Evolutionary conservation across 2,888 invertebrate genomes (phyloP), one percentile per base, ranked within the genome.

Genomic region (Gymnosoma rotundatum): DNA sequence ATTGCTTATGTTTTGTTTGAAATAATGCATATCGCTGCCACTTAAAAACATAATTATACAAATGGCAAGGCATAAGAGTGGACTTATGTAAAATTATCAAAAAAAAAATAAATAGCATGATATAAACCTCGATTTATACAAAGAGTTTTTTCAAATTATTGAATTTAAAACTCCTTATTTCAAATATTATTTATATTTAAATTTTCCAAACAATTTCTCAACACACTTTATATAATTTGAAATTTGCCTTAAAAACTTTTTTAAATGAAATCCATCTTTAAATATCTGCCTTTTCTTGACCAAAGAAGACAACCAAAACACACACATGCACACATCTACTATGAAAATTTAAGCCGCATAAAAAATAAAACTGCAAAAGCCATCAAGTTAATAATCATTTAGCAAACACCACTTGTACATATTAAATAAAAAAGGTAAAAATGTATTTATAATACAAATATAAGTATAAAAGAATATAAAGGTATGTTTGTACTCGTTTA

Each of bases 331-430:
- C 48, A 67, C 32, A 10, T 42, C 54, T 42, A 50, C 61, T 18
- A 67, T 72, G 61, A 67, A 54, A 67, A 50, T 42, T 79, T 66
- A 61, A 64, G 38, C 58, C 42, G 36, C 74, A 72, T 52, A 60
- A 54, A 14, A 54, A 42, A 25, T 60, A 14, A 36, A 54, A 25
- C 32, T 45, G 36, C 42, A 70, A 52, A 70, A 72, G 50, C 61
- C 79, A 75, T 64, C 70, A 76, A 72, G 66, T 66, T 79, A 83
- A 42, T 54, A 76, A 72, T 50, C 70, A 48, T 74, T 78, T 69
- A 32, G 32, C 32, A 32, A 32, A 32, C 32, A 66, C 21, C 64
- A 69, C 50, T 50, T 48, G 45, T 36, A 61, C 12, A 42, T 36
- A 36, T 56, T 64, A 63, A 10, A 45, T 52, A 60, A 16, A 38